Evolutionary conservation across 2,888 invertebrate species (phyloP).

Genomic region (Hypomecis atomaria): DNA sequence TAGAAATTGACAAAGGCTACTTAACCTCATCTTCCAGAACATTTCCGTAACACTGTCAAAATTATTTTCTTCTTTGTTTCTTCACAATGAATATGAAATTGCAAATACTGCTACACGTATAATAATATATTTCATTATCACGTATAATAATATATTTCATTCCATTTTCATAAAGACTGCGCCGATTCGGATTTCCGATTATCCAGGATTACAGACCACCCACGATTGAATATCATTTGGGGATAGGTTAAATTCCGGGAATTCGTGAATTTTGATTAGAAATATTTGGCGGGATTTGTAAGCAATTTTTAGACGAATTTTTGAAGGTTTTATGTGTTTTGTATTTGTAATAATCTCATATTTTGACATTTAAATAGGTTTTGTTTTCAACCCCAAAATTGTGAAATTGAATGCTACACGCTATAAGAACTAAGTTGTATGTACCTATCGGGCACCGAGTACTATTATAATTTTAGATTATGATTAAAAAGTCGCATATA

Average conservation of each 20-base stretch:
- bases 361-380: too few relatives aligned
- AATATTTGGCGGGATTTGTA: not conserved
- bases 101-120: not conserved
- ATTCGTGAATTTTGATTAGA: not conserved
- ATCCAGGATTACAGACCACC: conserved; percentile 11
- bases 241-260: conserved; percentile 2
- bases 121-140: too few relatives aligned
- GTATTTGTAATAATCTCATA: too few relatives aligned
- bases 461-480: too few relatives aligned
- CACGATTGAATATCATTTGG: conserved; percentile 16
- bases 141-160: conserved; percentile 6
- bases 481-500: too few relatives aligned
- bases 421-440: too few relatives aligned
- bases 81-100: not conserved
- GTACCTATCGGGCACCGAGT: too few relatives aligned
- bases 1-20: too few relatives aligned
- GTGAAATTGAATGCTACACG: too few relatives aligned
- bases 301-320: not conserved
- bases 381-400: too few relatives aligned
- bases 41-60: too few relatives aligned
- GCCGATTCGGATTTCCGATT: conserved; percentile 7
- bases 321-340: not conserved
- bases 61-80: not conserved
- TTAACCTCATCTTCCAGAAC: too few relatives aligned
- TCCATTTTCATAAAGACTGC: conserved; percentile 12